Base-by-base conservation (phyloP, 2,888 invertebrate species). In the Germaria angustata region DNA sequence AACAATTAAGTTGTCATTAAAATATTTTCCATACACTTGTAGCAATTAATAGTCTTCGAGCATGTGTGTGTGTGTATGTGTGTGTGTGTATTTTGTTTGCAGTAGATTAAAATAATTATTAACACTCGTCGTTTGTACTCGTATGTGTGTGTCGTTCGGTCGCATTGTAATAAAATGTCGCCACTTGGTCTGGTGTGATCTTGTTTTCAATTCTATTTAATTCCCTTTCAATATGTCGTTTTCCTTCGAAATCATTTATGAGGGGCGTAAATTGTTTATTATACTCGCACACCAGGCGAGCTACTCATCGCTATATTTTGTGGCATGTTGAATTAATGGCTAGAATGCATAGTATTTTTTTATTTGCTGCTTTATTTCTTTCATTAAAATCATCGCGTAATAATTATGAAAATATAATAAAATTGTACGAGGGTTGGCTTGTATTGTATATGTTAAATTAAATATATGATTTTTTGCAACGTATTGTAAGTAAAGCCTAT, bases 101-200 rank as follows among this genome's bases (percentile, higher is more conserved):
- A 15, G 39, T 41, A 68, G 68, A 77, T 68, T 77, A 68, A 68
- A 77, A 77, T 41, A 46, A 39, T 57, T 39, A 68, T 69, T 51
- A 61, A 69, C 44, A 53, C 68, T 46, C 39, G 1, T n/a, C n/a
- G n/a, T n/a, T n/a, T n/a, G n/a, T n/a, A n/a, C n/a, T n/a, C n/a
- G n/a, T n/a, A 13, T 55, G 32, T 32, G 11, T 69, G 41, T 44
- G 34, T 63, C 28, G 44, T 53, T 44, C 20, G 34, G 41, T 65
- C 36, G 34, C 22, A 66, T 39, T 36, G 61, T 75, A 46, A 78
- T 77, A 49, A 59, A 75, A 66, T 66, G 85, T 79, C 85, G 85
- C 85, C 85, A 83, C 66, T 79, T 46, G 78, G 85, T 85, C 85
- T 85, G 73, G 84, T 66, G 22, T 66, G 28, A 59, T 80, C 44